Evolutionary conservation across 2,113 vertebrate species (phyloP).

Genomic region (Forbesichthys papilliferus): DNA sequence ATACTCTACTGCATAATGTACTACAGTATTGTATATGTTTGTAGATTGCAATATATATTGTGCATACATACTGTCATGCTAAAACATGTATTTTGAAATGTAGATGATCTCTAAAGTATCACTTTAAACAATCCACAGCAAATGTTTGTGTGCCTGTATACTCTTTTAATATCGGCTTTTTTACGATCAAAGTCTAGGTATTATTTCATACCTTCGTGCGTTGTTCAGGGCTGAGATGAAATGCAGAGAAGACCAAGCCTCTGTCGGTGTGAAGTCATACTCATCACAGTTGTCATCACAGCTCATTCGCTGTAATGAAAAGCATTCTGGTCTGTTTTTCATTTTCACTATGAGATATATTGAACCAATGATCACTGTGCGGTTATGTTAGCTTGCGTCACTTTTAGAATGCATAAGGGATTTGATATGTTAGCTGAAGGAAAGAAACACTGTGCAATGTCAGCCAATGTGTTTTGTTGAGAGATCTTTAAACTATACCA

Average conservation of each 20-base stretch:
- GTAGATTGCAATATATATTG: no score
- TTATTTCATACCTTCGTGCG: constrained; percentile 38
- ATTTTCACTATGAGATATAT: constrained; percentile 28
- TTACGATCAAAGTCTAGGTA: constrained; percentile 25
- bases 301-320: constrained; percentile 27
- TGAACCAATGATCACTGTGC: constrained; percentile 15
- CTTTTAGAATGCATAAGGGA: neutral
- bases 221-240: constrained; percentile 31
- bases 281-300: neutral
- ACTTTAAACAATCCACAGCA: neutral
- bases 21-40: no score
- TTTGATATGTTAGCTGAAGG: neutral
- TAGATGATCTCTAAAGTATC: neutral
- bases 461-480: neutral
- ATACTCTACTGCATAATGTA: neutral
- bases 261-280: constrained; percentile 38
- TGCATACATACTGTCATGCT: no score
- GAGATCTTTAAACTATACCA: neutral
- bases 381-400: neutral
- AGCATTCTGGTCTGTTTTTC: constrained; percentile 44
- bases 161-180: neutral
- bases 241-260: constrained; percentile 42
- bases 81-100: neutral
- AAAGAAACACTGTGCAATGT: neutral
- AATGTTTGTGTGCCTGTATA: neutral